Evolutionary conservation across 2,113 vertebrate genomes (phyloP).

Genomic region (Notothenia coriiceps): DNA sequence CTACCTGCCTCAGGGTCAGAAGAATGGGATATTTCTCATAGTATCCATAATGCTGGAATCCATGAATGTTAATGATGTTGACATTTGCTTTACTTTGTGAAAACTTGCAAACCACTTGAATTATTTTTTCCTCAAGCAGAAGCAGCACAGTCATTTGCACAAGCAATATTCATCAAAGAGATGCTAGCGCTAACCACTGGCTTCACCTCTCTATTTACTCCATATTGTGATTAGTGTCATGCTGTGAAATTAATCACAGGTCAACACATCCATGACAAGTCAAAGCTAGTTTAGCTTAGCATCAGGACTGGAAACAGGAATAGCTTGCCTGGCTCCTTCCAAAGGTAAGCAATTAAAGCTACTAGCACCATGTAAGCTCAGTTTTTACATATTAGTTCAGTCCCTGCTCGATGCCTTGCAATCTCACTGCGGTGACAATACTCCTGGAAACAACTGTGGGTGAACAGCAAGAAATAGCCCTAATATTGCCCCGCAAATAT

Average conservation of each 20-base stretch:
- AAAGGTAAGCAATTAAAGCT: too few species aligned
- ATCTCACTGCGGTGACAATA: not conserved
- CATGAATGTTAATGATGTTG: slow-evolving; percentile 62
- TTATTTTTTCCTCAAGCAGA: slow-evolving; percentile 29
- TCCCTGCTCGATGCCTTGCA: not conserved
- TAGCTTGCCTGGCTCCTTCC: too few species aligned
- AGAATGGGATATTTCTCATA: slow-evolving; percentile 45
- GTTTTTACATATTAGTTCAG: not conserved
- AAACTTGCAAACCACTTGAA: slow-evolving; percentile 44
- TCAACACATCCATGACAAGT: slow-evolving; percentile 9
- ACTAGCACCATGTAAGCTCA: not conserved
- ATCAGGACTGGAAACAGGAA: too few species aligned
- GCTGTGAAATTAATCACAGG: slow-evolving; percentile 30
- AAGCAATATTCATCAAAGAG: slow-evolving; percentile 57
- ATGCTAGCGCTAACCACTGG: slow-evolving; percentile 15
- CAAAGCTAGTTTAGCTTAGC: not conserved
- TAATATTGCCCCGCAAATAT: not conserved
- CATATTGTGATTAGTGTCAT: slow-evolving; percentile 7
- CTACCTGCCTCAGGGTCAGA: slow-evolving; percentile 51
- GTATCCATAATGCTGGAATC: slow-evolving; percentile 38
- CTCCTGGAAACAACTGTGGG: not conserved
- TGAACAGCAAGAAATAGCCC: not conserved
- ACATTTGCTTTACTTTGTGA: slow-evolving; percentile 33
- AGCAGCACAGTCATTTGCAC: slow-evolving; percentile 29
- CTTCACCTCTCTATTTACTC: not conserved